Evolutionary conservation across 2,888 invertebrate species (phyloP).

Genomic region (Drosophila hamatofila): DNA sequence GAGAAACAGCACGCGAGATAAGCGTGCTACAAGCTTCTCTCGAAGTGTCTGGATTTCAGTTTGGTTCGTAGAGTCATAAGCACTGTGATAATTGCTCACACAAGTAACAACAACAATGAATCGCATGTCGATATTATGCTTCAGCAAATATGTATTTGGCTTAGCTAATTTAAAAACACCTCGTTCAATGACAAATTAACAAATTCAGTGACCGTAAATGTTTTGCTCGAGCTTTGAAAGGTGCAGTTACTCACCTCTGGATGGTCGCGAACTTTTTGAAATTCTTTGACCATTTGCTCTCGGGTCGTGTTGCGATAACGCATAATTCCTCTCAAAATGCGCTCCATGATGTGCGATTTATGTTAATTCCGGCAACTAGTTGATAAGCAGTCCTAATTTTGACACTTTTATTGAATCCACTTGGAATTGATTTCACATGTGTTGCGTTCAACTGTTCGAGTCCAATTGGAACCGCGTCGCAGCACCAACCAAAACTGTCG

Average conservation of each 20-base stretch:
- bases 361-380: constrained; percentile 7
- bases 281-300: constrained; percentile 96
- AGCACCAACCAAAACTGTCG: constrained; percentile 42
- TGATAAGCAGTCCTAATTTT: constrained; percentile 24
- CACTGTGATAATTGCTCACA: constrained; percentile 56
- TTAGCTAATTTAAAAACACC: background rate
- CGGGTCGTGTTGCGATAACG: constrained; percentile 93
- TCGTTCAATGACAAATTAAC: constrained; percentile 26
- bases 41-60: constrained; percentile 27
- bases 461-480: constrained; percentile 26
- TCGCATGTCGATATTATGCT: constrained; percentile 29
- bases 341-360: constrained; percentile 88
- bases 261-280: constrained; percentile 94
- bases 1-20: constrained; percentile 1
- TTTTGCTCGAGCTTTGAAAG: background rate
- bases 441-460: constrained; percentile 13
- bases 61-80: constrained; percentile 34
- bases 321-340: constrained; percentile 95
- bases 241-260: constrained; percentile 86
- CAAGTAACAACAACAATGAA: constrained; percentile 24
- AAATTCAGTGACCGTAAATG: constrained; percentile 13
- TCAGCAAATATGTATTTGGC: constrained; percentile 10
- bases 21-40: constrained; percentile 19
- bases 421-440: constrained; percentile 36
- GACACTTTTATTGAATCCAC: constrained; percentile 44